Conservation (phyloP, 2,888 invertebrate species). For the Rugalucina vietnamica region DNA sequence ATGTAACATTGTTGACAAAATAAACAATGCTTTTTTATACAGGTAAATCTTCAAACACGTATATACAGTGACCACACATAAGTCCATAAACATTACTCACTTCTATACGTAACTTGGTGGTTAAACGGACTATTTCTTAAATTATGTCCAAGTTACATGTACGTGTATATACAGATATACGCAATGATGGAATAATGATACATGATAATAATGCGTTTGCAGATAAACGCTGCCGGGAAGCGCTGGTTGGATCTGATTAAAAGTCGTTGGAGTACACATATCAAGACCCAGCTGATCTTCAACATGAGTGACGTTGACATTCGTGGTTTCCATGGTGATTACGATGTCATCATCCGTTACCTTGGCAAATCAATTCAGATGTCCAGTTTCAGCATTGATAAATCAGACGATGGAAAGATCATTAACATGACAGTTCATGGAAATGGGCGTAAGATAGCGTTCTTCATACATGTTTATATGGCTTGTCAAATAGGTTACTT, state of each 20-base stretch:
- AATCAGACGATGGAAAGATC: slow-evolving; percentile 20
- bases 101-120: too few relatives aligned
- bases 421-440: slow-evolving; percentile 36
- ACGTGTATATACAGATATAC: too few relatives aligned
- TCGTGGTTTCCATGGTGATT: slow-evolving; percentile 61
- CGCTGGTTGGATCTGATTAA: slow-evolving; percentile 52
- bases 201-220: slow-evolving; percentile 9
- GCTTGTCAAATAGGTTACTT: too few relatives aligned
- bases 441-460: slow-evolving; percentile 39
- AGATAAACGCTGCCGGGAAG: slow-evolving; percentile 59
- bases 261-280: slow-evolving; percentile 51
- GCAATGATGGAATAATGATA: too few relatives aligned
- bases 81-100: too few relatives aligned
- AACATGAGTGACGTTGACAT: slow-evolving; percentile 13
- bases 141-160: too few relatives aligned
- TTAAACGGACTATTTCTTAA: too few relatives aligned
- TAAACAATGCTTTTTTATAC: too few relatives aligned
- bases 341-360: slow-evolving; percentile 52
- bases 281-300: slow-evolving; percentile 22
- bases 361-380: slow-evolving; percentile 43
- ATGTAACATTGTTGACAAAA: too few relatives aligned
- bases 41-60: too few relatives aligned
- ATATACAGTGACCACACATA: too few relatives aligned
- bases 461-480: too few relatives aligned
- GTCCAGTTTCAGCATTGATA: slow-evolving; percentile 36